Evolutionary conservation across 2,797 vertebrate species (phyloP), one percentile per base, ranked within the genome.

Genomic region (Saguinus oedipus): DNA sequence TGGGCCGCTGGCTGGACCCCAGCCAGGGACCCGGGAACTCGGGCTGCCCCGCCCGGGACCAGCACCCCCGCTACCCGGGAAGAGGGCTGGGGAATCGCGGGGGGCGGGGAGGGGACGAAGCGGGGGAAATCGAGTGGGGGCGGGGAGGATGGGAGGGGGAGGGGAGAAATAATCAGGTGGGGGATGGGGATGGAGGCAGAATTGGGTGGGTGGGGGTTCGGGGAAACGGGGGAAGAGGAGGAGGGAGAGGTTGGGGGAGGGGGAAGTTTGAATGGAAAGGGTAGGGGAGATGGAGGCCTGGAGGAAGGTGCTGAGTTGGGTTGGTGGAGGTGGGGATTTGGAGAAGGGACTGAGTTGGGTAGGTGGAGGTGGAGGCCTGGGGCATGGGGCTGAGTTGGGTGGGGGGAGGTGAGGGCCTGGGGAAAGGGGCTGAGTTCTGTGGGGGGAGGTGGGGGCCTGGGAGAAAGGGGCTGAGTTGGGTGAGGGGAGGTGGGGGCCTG

Each of bases 1-100:
- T 70, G 27, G 94, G 98, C 98, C 57, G 97, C 98, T 97, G 95
- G 68, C 93, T 97, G 97, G 97, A 90, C 50, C 20, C n/a, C 0
- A 1, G 97, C 97, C 97, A 97, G 92, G 76, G 95, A 91, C 92
- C 96, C 96, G 57, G 81, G 97, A 59, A 86, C 95, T 50, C 86
- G 26, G 87, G 88, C 80, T n/a, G 87, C 93, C 83, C 78, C 83
- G 81, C 42, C 74, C 2, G 42, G 82, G 59, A 48, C 48, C 84
- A 10, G 84, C 46, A 10, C 26, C n/a, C 15, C 68, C 11, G 57
- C 48, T 46, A 53, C 17, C 72, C 24, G 30, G 27, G 7, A 4
- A 4, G 59, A 68, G 5, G 39, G 26, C 59, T 17, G 74, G 30
- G 46, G 64, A 39, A 72, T 19, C 22, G 4, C 27, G 13, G 59